phyloP scores from a whole-genome alignment of 2,113 vertebrate genomes.

The Zapus hudsonius region DNA sequence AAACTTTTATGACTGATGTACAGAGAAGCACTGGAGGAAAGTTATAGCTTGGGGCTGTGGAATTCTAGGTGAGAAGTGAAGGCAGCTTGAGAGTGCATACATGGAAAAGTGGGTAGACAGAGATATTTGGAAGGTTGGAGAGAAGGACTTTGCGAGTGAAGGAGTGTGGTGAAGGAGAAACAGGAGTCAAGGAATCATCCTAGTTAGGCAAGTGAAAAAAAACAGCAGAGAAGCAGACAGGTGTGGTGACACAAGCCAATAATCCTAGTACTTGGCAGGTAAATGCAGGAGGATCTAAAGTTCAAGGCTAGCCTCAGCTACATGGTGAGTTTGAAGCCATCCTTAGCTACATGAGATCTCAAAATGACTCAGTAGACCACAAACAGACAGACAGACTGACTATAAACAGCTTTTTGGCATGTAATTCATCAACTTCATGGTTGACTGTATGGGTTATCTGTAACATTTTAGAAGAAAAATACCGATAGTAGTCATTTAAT shows the following conservation, averaged over 20 bases:
- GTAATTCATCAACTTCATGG: neutral
- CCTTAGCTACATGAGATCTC: neutral
- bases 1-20: neutral
- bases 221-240: neutral
- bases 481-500: slow-evolving; percentile 28
- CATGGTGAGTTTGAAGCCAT: neutral
- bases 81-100: neutral
- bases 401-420: neutral
- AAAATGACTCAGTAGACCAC: neutral
- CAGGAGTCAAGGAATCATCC: neutral
- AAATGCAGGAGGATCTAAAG: neutral
- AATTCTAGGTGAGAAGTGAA: neutral
- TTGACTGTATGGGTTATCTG: slow-evolving; percentile 13
- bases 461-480: slow-evolving; percentile 52
- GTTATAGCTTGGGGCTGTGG: neutral
- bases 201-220: neutral
- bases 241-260: neutral
- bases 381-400: neutral
- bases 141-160: neutral
- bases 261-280: neutral
- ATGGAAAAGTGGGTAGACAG: neutral
- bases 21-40: neutral
- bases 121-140: neutral
- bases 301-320: neutral
- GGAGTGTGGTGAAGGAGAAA: neutral